Evolutionary conservation across 2,797 vertebrate species (phyloP), one percentile per base, ranked within the genome.

Genomic region (Netta rufina): DNA sequence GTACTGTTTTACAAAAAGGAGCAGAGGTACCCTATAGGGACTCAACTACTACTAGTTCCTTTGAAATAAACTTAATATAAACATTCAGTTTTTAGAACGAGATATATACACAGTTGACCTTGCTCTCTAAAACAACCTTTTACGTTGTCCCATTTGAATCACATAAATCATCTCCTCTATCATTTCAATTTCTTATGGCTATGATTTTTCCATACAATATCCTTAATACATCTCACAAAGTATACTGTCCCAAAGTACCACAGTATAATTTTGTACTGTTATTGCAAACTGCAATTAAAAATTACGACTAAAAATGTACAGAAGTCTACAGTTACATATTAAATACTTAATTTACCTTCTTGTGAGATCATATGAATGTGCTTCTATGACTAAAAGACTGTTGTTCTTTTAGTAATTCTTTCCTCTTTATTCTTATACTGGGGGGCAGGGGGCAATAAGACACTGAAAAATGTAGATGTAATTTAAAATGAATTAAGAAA

Each of bases 81-180:
- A 90, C 16, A 5, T 2, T 80, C 18, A 58, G 19, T 39, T 78
- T 90, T 30, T 87, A 85, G 77, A 56, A 70, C n/a, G n/a, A n/a
- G n/a, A n/a, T n/a, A n/a, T n/a, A n/a, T n/a, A 75, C 61, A 78
- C 39, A 66, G 58, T 22, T 91, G 76, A 91, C 89, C 91, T 83
- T 85, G 36, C 30, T 75, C 79, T 82, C 54, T 27, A 25, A 60
- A 92, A 70, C 41, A 83, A 64, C 64, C 61, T 84, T 47, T 70
- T 62, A 67, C 54, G 53, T 16, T 0, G 0, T 57, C 33, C 69
- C 47, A 20, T 11, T 51, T 65, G 24, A 94, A 92, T 66, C 57
- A 45, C 69, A 36, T 13, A 66, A 79, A 54, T 60, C 28, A 28
- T 64, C 32, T 86, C 49, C 28, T 91, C 78, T 76, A 80, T 80